Percentiles rank a stretch among this genome's conserved stretches.
These are phyloP conservation scores for Calliopsis andreniformis DNA, from an alignment of 1,140 invertebrate species.

Conservation along the genomic window DNA sequence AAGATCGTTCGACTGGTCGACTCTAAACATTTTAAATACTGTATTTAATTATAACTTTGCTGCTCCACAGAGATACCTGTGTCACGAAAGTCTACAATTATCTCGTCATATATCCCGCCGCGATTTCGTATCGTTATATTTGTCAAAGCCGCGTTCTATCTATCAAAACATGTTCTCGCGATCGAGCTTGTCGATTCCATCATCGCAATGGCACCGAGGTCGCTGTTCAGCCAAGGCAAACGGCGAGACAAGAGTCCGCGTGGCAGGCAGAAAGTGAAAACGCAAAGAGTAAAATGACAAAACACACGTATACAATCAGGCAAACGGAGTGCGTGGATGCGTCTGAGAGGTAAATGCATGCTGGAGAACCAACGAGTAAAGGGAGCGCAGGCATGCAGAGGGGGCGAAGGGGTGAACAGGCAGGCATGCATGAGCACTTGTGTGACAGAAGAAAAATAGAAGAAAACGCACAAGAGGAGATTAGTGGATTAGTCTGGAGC, in stretches of 20 bases:
- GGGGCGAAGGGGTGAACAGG: background rate
- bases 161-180: too few relatives aligned
- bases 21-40: too few relatives aligned
- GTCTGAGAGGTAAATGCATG: conserved; percentile 20
- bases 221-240: conserved; percentile 2
- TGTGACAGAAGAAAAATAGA: conserved; percentile 56
- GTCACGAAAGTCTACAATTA: too few relatives aligned
- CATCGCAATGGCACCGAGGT: background rate
- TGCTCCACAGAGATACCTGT: too few relatives aligned
- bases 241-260: background rate
- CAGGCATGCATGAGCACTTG: background rate
- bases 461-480: conserved; percentile 50
- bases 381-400: conserved; percentile 22
- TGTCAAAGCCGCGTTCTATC: too few relatives aligned
- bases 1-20: too few relatives aligned
- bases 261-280: conserved; percentile 22
- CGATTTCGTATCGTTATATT: too few relatives aligned
- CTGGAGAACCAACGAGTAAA: background rate
- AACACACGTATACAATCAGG: conserved; percentile 10
- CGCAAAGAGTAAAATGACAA: conserved; percentile 22
- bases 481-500: conserved; percentile 70
- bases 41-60: too few relatives aligned
- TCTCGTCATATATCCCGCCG: too few relatives aligned
- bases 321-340: conserved; percentile 34
- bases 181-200: conserved; percentile 15